Base-by-base conservation (phyloP, 1,140 invertebrate genomes). In the Propsilocerus akamusi region DNA sequence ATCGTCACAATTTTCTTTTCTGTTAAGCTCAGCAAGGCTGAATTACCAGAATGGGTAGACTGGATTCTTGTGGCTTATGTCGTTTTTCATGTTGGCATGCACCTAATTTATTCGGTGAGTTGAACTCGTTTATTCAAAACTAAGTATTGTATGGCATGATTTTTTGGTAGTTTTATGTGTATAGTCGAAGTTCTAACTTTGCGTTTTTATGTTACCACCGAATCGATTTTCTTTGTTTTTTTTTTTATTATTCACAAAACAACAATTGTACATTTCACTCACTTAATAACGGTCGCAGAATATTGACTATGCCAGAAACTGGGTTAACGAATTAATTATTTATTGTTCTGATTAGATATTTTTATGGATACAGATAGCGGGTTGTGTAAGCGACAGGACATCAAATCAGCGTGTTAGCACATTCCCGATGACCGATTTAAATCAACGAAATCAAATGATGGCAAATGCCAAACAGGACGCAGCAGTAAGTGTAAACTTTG, bases 1-100 rank as follows among this genome's bases (percentile, higher is more conserved):
- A 86, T 96, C 70, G 78, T 89, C 6, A 84, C 88, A 48, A 86
- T 97, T 56, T 96, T 97, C 74, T 85, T 96, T 58, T 85, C 91
- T 26, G 81, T 89, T 17, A 77, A 80, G 55, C 68, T 96, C 52
- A 76, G 75, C 52, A 88, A 90, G 68, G 84, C 88, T 12, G 79
- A 86, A 59, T 67, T 95, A 41, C 87, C 90, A 41, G 72, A 80
- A 48, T 90, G 87, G 81, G 76, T 83, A 53, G 80, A 87, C 53
- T 95, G 80, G 75, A 78, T 97, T 46, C 64, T 97, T 49, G 84
- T 85, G 4, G 82, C 80, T 10, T 95, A 83, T 67, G 88, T 97
- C 8, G 78, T 79, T 3, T 86, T 95, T 65, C 86, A 97, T 66
- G 80, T 94, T 25, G 57, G 89, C 22, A 78, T 86, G 56, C 92